Evolutionary conservation across 2,797 vertebrate genomes (phyloP), one percentile per base, ranked within the genome.

Genomic region (Neostethus bicornis): DNA sequence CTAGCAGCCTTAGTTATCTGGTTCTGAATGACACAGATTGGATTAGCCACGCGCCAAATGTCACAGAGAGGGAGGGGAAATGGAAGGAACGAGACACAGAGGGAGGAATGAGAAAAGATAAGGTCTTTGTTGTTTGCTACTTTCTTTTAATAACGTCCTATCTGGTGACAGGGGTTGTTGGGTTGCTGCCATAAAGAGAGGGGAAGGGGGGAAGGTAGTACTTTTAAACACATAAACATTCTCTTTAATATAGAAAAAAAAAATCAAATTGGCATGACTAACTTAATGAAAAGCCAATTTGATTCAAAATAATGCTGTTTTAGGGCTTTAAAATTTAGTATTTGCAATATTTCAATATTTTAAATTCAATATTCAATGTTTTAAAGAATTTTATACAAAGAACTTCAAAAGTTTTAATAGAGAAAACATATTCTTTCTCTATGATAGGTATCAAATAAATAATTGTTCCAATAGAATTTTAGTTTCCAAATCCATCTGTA

Each of bases 11-110:
- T 56, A 75, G 61, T 80, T 73, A 74, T 66, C 75, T 42, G 17
- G 53, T 59, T 61, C 77, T 79, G 83, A 85, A 79, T 85, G 83
- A 87, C 85, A 86, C 58, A 75, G 80, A 86, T 85, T 84, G 81
- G 83, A 87, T 89, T 86, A 88, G 73, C 82, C 53, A 75, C 52
- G 14, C 62, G 34, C 73, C 75, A 87, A 88, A 89, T 87, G 85
- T 89, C 89, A 89, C 74, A 61, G 69, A 24, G 61, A 46, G 59
- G 62, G 54, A 32, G 72, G 48, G 28, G 37, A 37, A n/a, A 4
- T 12, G 31, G 42, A 49, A 42, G 55, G 49, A 54, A 54, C 58
- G 43, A 51, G 51, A 41, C 56, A 70, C 49, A 48, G 48, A 61
- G 66, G 52, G 73, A 78, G 58, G 70, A 73, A 80, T 79, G 60